Conservation (phyloP, 1,140 invertebrate genomes). For the Hylaeus anthracinus region DNA sequence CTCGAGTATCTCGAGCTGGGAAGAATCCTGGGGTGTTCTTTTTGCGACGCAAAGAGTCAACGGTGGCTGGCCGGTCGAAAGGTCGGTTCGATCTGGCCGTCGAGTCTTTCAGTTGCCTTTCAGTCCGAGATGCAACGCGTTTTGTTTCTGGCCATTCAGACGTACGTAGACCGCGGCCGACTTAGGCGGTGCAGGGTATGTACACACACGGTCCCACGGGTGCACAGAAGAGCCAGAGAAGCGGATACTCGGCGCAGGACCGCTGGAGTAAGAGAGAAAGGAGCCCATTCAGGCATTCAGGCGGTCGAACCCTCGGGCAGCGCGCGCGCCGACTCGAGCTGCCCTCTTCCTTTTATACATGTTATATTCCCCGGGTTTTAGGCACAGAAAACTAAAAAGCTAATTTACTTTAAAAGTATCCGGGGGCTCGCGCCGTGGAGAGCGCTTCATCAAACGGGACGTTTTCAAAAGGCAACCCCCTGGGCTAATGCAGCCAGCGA, state of each 20-base stretch:
- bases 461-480: constrained; percentile 72
- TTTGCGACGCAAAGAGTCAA: constrained; percentile 57
- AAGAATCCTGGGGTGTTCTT: constrained; percentile 29
- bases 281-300: constrained; percentile 70
- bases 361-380: constrained; percentile 74
- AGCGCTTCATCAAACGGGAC: constrained; percentile 75
- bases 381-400: constrained; percentile 80
- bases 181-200: constrained; percentile 13
- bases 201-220: neutral
- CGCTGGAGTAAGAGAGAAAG: neutral
- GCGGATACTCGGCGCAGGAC: constrained; percentile 25
- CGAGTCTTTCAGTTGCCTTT: constrained; percentile 47
- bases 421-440: constrained; percentile 26
- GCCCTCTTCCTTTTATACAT: constrained; percentile 73
- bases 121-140: constrained; percentile 62
- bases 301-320: constrained; percentile 71
- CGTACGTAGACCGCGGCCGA: constrained; percentile 48
- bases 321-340: constrained; percentile 47
- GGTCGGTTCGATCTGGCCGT: constrained; percentile 49
- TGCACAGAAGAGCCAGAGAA: constrained; percentile 19
- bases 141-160: constrained; percentile 77
- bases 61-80: constrained; percentile 29
- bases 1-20: neutral
- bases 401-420: constrained; percentile 82
- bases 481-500: constrained; percentile 79